Conservation (phyloP, 2,113 vertebrate species). For the Macaca nemestrina region DNA sequence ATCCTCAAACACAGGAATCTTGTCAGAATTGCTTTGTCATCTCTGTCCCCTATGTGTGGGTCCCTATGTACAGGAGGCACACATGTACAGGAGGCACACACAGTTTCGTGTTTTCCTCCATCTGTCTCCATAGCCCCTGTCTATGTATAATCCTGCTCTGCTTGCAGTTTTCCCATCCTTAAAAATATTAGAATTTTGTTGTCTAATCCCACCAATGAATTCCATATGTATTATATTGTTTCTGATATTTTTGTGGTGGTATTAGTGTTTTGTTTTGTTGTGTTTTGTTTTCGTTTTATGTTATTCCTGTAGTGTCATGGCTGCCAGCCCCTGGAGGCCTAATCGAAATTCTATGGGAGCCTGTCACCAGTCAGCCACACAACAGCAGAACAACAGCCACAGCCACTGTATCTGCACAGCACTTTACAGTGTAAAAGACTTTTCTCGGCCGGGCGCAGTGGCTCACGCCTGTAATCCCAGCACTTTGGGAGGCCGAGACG, state of each 20-base stretch:
- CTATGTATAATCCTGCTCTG: background rate
- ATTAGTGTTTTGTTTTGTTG: background rate
- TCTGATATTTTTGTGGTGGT: background rate
- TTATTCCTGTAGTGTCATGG: background rate
- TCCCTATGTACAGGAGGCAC: background rate
- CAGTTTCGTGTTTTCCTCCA: background rate
- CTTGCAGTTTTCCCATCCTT: background rate
- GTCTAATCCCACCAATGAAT: background rate
- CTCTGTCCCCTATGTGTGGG: background rate
- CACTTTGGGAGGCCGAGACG: too few species aligned
- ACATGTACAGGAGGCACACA: background rate
- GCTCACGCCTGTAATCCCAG: too few species aligned
- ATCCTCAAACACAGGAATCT: background rate
- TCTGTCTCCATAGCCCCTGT: background rate
- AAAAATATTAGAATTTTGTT: conserved; percentile 18
- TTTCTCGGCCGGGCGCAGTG: background rate
- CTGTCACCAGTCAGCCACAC: background rate
- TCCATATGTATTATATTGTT: background rate
- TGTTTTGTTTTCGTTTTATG: background rate
- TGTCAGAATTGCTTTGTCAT: background rate
- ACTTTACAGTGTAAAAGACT: background rate
- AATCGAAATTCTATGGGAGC: background rate
- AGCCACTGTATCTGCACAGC: background rate
- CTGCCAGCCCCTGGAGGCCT: background rate
- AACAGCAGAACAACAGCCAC: background rate